Evolutionary conservation across 2,888 invertebrate species (phyloP).

Genomic region (Thumatha senex): DNA sequence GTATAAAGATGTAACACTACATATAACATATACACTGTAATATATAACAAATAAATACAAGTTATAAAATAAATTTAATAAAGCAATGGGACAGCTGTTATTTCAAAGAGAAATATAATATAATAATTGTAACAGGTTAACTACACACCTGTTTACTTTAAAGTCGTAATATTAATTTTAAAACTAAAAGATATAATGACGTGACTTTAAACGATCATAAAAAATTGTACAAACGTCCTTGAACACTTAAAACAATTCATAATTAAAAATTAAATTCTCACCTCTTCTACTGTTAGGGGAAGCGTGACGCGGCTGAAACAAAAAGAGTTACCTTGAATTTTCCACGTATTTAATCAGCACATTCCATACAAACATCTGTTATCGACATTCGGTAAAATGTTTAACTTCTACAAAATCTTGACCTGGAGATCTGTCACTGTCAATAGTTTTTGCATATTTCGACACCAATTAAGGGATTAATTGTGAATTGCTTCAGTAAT

Average conservation of each 20-base stretch:
- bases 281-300: constrained; percentile 98
- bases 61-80: too few species aligned
- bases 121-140: too few species aligned
- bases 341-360: constrained; percentile 9
- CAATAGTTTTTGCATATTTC: constrained; percentile 38
- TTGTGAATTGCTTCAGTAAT: constrained; percentile 17
- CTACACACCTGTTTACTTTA: not conserved
- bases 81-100: too few species aligned
- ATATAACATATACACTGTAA: too few species aligned
- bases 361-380: constrained; percentile 49
- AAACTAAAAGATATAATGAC: not conserved
- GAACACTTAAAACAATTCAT: constrained; percentile 6
- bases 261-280: constrained; percentile 72
- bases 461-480: constrained; percentile 23
- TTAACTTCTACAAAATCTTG: constrained; percentile 51
- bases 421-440: constrained; percentile 69
- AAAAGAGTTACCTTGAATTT: constrained; percentile 40
- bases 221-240: constrained; percentile 27
- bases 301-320: constrained; percentile 95
- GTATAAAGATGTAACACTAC: not conserved
- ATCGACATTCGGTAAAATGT: constrained; percentile 32
- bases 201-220: not conserved
- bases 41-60: too few species aligned
- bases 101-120: too few species aligned
- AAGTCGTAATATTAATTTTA: not conserved